Base-by-base conservation (phyloP, 2,888 invertebrate genomes). In the Flexamia atlantica region DNA sequence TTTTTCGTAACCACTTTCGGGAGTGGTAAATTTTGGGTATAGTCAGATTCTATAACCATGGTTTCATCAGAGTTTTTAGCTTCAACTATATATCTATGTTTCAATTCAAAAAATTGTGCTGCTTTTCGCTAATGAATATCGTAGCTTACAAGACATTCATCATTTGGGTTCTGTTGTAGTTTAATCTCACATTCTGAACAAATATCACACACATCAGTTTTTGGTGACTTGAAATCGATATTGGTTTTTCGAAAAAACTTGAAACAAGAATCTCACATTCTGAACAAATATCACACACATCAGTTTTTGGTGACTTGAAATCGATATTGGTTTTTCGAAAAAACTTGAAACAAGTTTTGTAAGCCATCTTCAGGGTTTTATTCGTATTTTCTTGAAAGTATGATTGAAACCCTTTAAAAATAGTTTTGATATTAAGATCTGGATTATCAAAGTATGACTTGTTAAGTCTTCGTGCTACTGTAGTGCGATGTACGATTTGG, bases 1-100 rank as follows among this genome's bases (percentile, higher is more conserved):
- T 82, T 82, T 3, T 60, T 80, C 1, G 81, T 64, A 42, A 57
- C 42, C 30, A 87, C 68, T 46, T 86, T 86, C 12, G 86, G 87
- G 10, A 87, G 83, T 17, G 87, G 85, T n/a, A 86, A 64, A 82
- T 87, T 87, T 79, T 87, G 87, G 14, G 83, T 84, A 79, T 86
- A 86, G 82, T 87, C 87, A 85, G 86, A 87, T 81, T 87, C 87
- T 30, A 86, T 17, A 32, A 85, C 82, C 68, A 86, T 60, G 20
- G 72, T 72, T 20, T 64, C 68, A 68, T 83, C 76, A 14, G 23
- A 20, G 17, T 76, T 68, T 84, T 84, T 86, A 40, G 60, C 83
- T 68, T 86, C 28, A 9, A 1, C 25, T 40, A 83, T 79, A 64
- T 57, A 81, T 0, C 57, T 14, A 42, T 20, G 17, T n/a, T 82